A percentile compares a stretch with the other conserved stretches of the same genome.
Evolutionary conservation across 2,797 vertebrate genomes (phyloP).

Genomic region (Crenuchus spilurus): DNA sequence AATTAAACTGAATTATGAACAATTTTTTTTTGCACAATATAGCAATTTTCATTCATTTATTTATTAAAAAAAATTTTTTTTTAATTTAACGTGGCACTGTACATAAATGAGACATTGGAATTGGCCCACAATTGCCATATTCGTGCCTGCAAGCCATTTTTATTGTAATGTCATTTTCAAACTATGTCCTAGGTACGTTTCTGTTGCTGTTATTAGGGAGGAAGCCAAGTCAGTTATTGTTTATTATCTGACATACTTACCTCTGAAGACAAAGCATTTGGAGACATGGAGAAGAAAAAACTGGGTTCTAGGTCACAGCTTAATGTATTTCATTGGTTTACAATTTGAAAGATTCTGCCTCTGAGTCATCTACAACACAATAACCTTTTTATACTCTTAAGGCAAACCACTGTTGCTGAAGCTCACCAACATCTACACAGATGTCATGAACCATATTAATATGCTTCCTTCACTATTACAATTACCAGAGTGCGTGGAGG

Average conservation of each 20-base stretch:
- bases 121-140: too few relatives aligned
- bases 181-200: not conserved
- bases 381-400: not conserved
- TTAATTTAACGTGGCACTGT: too few relatives aligned
- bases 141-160: too few relatives aligned
- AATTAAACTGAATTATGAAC: too few relatives aligned
- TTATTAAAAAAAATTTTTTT: too few relatives aligned
- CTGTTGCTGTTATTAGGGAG: not conserved
- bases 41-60: too few relatives aligned
- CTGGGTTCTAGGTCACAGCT: not conserved
- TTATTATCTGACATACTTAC: conserved; percentile 10
- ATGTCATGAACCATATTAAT: conserved; percentile 1
- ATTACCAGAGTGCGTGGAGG: not conserved
- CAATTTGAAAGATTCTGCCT: not conserved
- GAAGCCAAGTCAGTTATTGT: not conserved
- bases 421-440: conserved; percentile 4
- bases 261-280: not conserved
- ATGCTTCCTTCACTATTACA: conserved; percentile 11
- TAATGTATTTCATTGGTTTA: not conserved
- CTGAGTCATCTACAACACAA: not conserved
- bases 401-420: conserved; percentile 6
- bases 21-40: too few relatives aligned
- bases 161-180: too few relatives aligned
- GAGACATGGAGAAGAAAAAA: not conserved
- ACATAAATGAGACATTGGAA: too few relatives aligned